Percentiles rank a stretch among this genome's conserved stretches.
Conservation (phyloP, 2,797 vertebrate species). For the Aulostomus chinensis region DNA sequence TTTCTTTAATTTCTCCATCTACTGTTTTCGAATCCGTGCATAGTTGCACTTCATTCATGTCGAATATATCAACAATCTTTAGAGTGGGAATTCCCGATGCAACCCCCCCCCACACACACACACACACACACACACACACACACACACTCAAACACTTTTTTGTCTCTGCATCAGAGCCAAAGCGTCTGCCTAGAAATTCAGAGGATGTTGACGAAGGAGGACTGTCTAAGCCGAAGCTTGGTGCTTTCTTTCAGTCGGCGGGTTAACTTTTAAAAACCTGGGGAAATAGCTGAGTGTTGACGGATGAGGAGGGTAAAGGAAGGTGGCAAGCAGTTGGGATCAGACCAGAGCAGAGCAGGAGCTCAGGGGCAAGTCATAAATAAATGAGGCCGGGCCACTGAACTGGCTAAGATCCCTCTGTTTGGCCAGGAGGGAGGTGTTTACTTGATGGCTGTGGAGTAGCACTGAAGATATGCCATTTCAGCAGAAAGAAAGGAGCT, state of each 20-base stretch:
- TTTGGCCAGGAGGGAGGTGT: constrained; percentile 16
- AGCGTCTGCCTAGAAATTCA: constrained; percentile 61
- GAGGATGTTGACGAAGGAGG: constrained; percentile 35
- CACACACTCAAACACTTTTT: too few relatives aligned
- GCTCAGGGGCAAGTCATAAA: constrained; percentile 52
- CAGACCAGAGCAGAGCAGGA: constrained; percentile 29
- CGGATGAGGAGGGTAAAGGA: constrained; percentile 9
- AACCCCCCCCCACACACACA: constrained; percentile 4
- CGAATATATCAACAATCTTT: constrained; percentile 13
- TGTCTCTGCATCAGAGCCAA: constrained; percentile 16
- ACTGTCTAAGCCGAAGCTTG: constrained; percentile 48
- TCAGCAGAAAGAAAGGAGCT: constrained; percentile 3
- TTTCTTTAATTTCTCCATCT: too few relatives aligned
- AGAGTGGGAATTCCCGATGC: constrained; percentile 16
- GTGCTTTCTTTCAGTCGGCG: constrained; percentile 65
- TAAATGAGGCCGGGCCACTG: constrained; percentile 45
- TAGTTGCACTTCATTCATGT: constrained; percentile 12
- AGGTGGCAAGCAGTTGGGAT: constrained; percentile 33
- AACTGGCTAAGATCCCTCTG: constrained; percentile 37
- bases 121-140: too few relatives aligned
- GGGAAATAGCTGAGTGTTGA: constrained; percentile 33
- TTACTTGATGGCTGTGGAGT: constrained; percentile 6
- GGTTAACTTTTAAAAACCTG: constrained; percentile 56
- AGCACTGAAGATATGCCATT: not conserved
- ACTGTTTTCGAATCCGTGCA: not conserved